phyloP scores from a whole-genome alignment of 2,888 invertebrate genomes.

The Hemaris fuciformis region DNA sequence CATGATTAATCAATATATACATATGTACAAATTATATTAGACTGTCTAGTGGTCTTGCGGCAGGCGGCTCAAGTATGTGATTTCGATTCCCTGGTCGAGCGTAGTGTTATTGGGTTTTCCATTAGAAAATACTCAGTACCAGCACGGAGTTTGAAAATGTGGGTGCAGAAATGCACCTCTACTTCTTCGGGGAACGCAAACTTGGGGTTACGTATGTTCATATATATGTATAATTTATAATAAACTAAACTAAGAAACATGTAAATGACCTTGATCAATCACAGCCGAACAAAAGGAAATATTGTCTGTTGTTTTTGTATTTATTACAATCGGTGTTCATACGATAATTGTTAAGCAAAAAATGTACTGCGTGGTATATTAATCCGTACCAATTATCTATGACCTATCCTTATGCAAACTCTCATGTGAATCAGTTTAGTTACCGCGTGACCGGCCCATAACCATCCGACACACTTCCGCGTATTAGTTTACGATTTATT shows the following conservation, averaged over 20 bases:
- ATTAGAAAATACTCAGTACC: no score
- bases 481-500: neutral
- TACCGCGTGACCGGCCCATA: neutral
- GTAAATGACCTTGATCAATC: neutral
- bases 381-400: slow-evolving; percentile 1
- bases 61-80: no score
- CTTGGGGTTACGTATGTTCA: no score
- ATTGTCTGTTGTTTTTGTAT: neutral
- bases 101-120: no score
- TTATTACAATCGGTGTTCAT: neutral
- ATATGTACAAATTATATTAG: no score
- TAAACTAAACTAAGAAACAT: neutral
- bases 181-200: no score
- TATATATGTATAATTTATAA: no score
- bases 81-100: no score
- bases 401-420: slow-evolving; percentile 8
- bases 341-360: neutral
- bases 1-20: no score
- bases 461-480: neutral
- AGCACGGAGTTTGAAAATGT: no score
- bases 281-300: slow-evolving; percentile 1
- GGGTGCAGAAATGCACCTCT: no score
- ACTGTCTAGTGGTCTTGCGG: no score
- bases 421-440: neutral
- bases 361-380: slow-evolving; percentile 3